phyloP scores from a whole-genome alignment of 2,888 invertebrate genomes.

The Eucriotettix oculatus region DNA sequence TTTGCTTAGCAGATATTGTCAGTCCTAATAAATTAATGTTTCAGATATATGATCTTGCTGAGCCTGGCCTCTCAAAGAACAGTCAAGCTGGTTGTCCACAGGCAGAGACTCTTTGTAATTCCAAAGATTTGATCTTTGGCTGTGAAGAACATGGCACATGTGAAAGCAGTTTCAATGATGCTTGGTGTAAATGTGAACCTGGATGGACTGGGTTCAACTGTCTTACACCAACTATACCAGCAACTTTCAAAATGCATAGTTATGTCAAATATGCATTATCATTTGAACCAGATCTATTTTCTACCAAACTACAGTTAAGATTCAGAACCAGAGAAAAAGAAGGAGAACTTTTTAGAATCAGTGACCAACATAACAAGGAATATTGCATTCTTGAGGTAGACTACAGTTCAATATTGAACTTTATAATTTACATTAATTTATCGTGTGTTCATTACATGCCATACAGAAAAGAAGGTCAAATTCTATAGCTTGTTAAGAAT shows the following conservation, averaged over 20 bases:
- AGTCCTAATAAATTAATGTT: too few species aligned
- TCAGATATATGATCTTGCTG: slow-evolving; percentile 38
- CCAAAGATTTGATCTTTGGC: background rate
- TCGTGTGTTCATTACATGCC: too few species aligned
- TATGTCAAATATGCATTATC: slow-evolving; percentile 37
- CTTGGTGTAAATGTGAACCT: slow-evolving; percentile 36
- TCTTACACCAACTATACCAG: slow-evolving; percentile 23
- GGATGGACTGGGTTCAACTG: slow-evolving; percentile 33
- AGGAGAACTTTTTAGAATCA: slow-evolving; percentile 33
- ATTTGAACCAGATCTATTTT: slow-evolving; percentile 29
- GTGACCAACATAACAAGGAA: slow-evolving; percentile 29
- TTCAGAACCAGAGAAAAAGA: slow-evolving; percentile 35
- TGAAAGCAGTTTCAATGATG: background rate
- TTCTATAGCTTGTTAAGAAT: too few species aligned
- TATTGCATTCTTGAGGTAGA: slow-evolving; percentile 33
- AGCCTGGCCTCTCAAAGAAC: slow-evolving; percentile 27
- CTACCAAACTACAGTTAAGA: slow-evolving; percentile 32
- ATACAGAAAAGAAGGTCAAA: too few species aligned
- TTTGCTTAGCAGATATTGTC: too few species aligned
- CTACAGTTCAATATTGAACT: background rate
- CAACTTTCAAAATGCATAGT: slow-evolving; percentile 32
- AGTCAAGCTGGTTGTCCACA: slow-evolving; percentile 31
- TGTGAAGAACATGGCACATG: too few species aligned
- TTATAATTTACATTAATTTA: too few species aligned
- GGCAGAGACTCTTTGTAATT: background rate